Evolutionary conservation across 2,113 vertebrate genomes (phyloP).

Genomic region (Solenodon paradoxus): DNA sequence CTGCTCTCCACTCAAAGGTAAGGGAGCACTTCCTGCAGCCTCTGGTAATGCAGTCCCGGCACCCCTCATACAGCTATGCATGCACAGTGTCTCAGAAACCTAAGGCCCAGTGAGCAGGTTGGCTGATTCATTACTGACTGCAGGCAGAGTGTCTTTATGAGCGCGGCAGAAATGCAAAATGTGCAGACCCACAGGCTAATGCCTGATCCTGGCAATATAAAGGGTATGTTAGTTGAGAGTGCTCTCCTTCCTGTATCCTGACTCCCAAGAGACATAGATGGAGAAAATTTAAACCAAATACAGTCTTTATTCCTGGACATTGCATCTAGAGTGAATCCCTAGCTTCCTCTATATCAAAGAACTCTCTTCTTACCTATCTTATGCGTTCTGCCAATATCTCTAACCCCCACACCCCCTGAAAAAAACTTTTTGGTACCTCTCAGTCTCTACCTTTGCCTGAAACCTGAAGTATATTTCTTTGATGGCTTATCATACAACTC

Average conservation of each 20-base stretch:
- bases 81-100: neutral
- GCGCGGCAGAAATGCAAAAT: neutral
- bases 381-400: neutral
- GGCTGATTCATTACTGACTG: neutral
- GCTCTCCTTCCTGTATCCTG: neutral
- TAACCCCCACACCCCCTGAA: neutral
- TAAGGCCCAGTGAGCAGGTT: neutral
- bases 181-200: neutral
- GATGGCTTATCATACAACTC: neutral
- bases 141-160: neutral
- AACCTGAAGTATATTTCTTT: conserved; percentile 4
- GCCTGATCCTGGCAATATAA: neutral
- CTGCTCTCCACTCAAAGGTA: conserved; percentile 91
- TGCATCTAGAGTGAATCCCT: neutral
- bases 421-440: neutral
- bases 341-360: neutral
- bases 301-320: neutral
- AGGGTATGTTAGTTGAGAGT: neutral
- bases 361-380: neutral
- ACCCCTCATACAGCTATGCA: neutral
- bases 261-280: neutral
- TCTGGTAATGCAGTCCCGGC: neutral
- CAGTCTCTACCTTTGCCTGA: neutral
- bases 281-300: neutral
- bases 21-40: accelerated